Percentiles rank a stretch among this genome's conserved stretches.
phyloP scores from a whole-genome alignment of 2,797 vertebrate genomes.

The Catostomus latipinnis region DNA sequence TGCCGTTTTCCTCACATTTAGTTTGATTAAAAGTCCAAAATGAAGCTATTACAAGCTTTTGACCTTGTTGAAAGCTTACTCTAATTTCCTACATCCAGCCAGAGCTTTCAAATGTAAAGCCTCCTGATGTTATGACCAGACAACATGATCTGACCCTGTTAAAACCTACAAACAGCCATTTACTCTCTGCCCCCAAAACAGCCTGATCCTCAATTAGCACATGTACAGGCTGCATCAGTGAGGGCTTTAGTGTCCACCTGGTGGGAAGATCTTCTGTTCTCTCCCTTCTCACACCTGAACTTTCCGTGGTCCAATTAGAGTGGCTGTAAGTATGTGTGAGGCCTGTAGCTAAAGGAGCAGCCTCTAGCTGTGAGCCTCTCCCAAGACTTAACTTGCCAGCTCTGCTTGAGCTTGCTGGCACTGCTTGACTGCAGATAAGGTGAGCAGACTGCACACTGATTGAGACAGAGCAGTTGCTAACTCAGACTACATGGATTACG shows the following conservation, averaged over 20 bases:
- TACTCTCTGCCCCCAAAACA: conserved; percentile 47
- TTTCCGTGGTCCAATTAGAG: conserved; percentile 49
- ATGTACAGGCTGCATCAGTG: conserved; percentile 20
- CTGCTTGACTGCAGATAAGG: conserved; percentile 34
- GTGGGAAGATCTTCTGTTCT: conserved; percentile 26
- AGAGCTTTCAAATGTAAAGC: conserved; percentile 21
- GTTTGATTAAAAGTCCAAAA: conserved; percentile 20
- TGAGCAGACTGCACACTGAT: conserved; percentile 19
- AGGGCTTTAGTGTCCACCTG: conserved; percentile 45
- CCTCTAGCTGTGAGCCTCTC: conserved; percentile 30
- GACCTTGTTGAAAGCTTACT: conserved; percentile 26
- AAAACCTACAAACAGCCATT: conserved; percentile 50
- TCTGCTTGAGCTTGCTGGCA: conserved; percentile 34
- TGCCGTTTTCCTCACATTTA: conserved; percentile 22
- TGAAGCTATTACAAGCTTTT: conserved; percentile 33
- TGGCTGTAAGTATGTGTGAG: background rate
- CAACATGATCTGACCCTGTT: conserved; percentile 41
- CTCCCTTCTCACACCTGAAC: conserved; percentile 39
- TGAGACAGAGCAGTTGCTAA: conserved; percentile 5
- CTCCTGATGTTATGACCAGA: conserved; percentile 32
- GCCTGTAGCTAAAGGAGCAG: conserved; percentile 5
- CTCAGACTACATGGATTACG: conserved; percentile 5
- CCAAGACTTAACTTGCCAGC: conserved; percentile 19
- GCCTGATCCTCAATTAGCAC: conserved; percentile 57
- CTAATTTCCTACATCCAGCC: conserved; percentile 49